Evolutionary conservation across 92 coral and sea anemone species (phyloP).

Genomic region (Paramuricea clavata): DNA sequence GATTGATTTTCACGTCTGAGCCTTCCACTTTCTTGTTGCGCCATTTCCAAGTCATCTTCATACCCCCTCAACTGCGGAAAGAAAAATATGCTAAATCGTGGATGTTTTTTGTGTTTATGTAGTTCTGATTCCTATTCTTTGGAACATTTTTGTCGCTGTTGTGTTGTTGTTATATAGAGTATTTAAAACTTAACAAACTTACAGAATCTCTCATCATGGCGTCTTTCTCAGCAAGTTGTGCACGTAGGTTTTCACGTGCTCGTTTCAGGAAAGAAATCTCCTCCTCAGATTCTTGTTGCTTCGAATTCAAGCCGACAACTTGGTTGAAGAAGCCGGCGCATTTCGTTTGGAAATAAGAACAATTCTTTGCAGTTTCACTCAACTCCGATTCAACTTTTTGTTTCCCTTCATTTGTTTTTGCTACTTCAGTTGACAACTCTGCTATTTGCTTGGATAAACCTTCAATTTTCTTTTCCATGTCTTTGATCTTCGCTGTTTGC

Average conservation of each 20-base stretch:
- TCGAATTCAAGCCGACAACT: slow-evolving; percentile 54
- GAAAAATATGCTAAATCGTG: not conserved
- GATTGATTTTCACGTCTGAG: slow-evolving; percentile 52
- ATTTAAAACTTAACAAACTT: not conserved
- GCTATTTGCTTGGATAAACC: slow-evolving; percentile 69
- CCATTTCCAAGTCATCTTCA: slow-evolving; percentile 85
- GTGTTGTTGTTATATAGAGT: too few relatives aligned
- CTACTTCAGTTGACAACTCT: slow-evolving; percentile 70
- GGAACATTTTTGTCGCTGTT: not conserved
- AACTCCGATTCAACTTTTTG: slow-evolving; percentile 74
- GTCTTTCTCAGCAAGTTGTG: slow-evolving; percentile 71
- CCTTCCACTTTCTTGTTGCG: slow-evolving; percentile 59
- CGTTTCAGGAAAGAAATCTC: slow-evolving; percentile 82
- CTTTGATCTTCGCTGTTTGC: slow-evolving; percentile 71
- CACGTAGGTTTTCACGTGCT: slow-evolving; percentile 79
- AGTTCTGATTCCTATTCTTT: not conserved
- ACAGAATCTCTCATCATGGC: slow-evolving; percentile 46
- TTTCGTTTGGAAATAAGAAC: slow-evolving; percentile 72
- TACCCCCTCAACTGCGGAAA: slow-evolving; percentile 67
- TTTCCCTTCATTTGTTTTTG: slow-evolving; percentile 71
- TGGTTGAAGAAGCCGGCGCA: slow-evolving; percentile 71
- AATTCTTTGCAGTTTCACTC: slow-evolving; percentile 67
- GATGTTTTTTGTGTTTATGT: not conserved
- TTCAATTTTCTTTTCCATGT: slow-evolving; percentile 70
- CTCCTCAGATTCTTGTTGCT: slow-evolving; percentile 68